A percentile compares a stretch with the other conserved stretches of the same genome.
Conservation (phyloP, 92 coral and sea anemone species). For the Paragorgia papillata region DNA sequence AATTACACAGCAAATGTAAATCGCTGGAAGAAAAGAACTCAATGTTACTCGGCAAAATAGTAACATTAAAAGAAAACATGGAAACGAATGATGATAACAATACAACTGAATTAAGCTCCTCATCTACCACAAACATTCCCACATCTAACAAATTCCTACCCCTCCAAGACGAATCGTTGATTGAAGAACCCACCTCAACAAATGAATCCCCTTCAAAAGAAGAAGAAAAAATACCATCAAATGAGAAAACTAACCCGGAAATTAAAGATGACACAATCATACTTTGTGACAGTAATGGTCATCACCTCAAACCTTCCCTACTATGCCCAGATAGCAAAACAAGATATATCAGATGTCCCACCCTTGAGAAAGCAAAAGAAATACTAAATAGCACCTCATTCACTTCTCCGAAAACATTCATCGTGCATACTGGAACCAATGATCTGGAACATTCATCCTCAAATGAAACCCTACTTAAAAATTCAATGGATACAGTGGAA, state of each 20-base stretch:
- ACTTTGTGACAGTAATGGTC: slow-evolving; percentile 33
- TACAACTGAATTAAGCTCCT: neutral
- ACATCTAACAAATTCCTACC: neutral
- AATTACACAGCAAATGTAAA: neutral
- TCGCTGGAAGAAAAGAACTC: neutral
- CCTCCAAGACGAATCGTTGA: neutral
- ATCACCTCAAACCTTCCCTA: neutral
- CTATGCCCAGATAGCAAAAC: slow-evolving; percentile 2
- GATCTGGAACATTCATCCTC: neutral
- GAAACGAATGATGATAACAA: neutral
- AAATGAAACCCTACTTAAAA: no score
- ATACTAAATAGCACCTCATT: neutral
- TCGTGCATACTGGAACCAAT: neutral
- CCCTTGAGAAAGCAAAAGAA: neutral
- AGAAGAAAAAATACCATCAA: no score
- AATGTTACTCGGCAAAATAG: neutral
- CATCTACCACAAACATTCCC: neutral
- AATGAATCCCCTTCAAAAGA: no score
- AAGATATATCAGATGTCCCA: slow-evolving; percentile 12
- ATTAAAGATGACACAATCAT: neutral
- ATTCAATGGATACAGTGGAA: no score
- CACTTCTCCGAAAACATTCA: neutral
- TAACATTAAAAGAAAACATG: neutral
- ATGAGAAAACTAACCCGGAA: no score
- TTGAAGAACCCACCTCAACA: neutral